Evolutionary conservation across 2,113 vertebrate species (phyloP).

Genomic region (Cynocephalus volans): DNA sequence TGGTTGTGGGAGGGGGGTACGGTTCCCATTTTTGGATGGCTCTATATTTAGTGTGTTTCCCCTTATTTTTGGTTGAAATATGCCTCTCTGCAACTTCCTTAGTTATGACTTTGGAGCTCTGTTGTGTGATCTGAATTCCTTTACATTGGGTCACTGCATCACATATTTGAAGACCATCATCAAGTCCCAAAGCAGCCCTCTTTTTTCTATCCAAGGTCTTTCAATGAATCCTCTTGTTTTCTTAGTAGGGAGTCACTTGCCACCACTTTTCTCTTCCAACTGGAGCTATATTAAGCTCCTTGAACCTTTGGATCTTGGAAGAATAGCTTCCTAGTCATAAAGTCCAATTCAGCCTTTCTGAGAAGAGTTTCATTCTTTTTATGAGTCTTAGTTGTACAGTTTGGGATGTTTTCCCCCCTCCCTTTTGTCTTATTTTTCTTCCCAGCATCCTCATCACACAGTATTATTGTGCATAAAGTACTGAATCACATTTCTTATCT

Average conservation of each 20-base stretch:
- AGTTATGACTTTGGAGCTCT: neutral
- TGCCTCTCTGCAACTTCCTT: neutral
- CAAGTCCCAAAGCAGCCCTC: neutral
- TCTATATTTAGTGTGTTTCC: neutral
- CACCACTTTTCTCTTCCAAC: neutral
- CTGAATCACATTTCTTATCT: neutral
- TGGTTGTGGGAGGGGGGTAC: too few relatives aligned
- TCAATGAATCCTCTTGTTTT: neutral
- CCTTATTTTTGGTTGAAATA: neutral
- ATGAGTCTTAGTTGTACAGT: neutral
- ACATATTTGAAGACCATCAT: neutral
- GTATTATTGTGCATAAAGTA: neutral
- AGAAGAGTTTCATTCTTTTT: neutral
- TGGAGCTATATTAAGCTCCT: neutral
- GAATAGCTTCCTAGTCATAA: neutral
- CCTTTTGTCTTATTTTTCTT: neutral
- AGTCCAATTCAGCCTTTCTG: neutral
- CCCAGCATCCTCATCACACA: neutral
- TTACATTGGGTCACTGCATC: neutral
- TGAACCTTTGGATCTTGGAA: neutral
- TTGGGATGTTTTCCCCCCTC: neutral
- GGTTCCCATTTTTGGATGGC: neutral
- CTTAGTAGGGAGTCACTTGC: neutral
- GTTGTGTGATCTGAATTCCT: neutral
- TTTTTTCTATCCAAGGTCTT: neutral